Base-by-base conservation (phyloP, 2,888 invertebrate genomes). In the Synanthedon vespiformis region DNA sequence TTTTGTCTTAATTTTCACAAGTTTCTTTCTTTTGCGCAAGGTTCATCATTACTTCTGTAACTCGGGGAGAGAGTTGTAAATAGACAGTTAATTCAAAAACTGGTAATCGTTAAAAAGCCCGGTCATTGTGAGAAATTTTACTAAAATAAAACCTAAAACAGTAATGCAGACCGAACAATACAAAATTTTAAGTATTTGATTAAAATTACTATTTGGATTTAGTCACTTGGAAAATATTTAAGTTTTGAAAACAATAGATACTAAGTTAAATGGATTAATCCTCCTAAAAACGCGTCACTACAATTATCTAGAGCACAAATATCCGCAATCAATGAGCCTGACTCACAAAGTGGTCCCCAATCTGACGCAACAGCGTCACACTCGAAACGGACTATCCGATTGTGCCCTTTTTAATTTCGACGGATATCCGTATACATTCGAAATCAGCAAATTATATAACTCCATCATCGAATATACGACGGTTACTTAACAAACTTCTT, bases 401-500 rank as follows among this genome's bases (percentile, higher is more conserved):
- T 16, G 48, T 62, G 61, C 63, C 64, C 65, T 62, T 62, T 61
- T 54, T 52, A 58, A 59, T 58, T 60, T 63, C 56, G 61, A 59
- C 65, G 64, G 63, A 65, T 63, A 57, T 66, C 67, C 63, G 62
- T 16, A 56, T 67, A 41, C 60, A 53, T 65, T 60, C 61, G 56
- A 60, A 65, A 62, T 60, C 58, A 16, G 48, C 16, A 48, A 44
- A 14, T 48, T 48, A 48, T 12, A 48, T 48, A 48, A 48, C 18
- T 12, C 22, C 48, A 16, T 48, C 16, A 10, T 22, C 16, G 48
- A 48, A 48, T 48, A 44, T 44, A 44, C 44, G 3, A 44, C 13
- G n/a, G 44, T 44, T 44, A 44, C 44, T 44, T 44, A 44, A 44
- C 14, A 34, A 34, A 14, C 44, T 4, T 44, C 12, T 44, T 44